These are phyloP conservation scores for Sebastes minor DNA, from an alignment of 2,797 vertebrate species.

Conservation along the genomic window DNA sequence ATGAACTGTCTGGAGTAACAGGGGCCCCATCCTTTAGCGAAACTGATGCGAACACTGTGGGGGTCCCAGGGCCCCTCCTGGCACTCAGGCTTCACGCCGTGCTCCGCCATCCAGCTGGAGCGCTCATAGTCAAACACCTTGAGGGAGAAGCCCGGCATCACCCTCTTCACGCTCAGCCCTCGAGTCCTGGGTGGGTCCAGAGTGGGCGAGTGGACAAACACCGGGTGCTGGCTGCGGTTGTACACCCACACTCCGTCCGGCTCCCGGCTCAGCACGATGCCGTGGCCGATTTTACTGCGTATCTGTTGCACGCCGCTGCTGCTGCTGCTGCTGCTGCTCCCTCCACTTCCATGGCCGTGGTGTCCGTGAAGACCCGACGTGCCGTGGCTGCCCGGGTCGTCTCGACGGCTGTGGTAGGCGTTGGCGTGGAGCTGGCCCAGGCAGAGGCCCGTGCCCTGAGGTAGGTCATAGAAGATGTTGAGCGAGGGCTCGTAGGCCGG, in stretches of 20 bases:
- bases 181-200: constrained; percentile 90
- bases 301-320: constrained; percentile 90
- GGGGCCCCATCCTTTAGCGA: constrained; percentile 97
- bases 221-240: constrained; percentile 95
- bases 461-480: constrained; percentile 99
- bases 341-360: constrained; percentile 29
- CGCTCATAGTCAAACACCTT: constrained; percentile 96
- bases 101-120: constrained; percentile 87
- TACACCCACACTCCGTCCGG: constrained; percentile 96
- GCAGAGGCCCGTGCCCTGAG: constrained; percentile 99
- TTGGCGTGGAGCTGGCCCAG: constrained; percentile 91
- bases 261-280: constrained; percentile 95
- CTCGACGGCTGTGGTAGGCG: constrained; percentile 67
- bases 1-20: constrained; percentile 98
- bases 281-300: constrained; percentile 94
- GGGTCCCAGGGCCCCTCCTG: constrained; percentile 95
- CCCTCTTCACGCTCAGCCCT: constrained; percentile 90
- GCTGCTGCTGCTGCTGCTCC: constrained; percentile 83
- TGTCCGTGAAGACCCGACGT: constrained; percentile 21
- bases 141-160: constrained; percentile 95
- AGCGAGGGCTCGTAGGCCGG: constrained; percentile 94
- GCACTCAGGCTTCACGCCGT: constrained; percentile 83
- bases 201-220: constrained; percentile 98
- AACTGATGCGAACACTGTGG: constrained; percentile 96
- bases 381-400: constrained; percentile 58